A percentile compares a stretch with the other conserved stretches of the same genome.
phyloP scores from a whole-genome alignment of 2,888 invertebrate species.

The Orthosia gothica region DNA sequence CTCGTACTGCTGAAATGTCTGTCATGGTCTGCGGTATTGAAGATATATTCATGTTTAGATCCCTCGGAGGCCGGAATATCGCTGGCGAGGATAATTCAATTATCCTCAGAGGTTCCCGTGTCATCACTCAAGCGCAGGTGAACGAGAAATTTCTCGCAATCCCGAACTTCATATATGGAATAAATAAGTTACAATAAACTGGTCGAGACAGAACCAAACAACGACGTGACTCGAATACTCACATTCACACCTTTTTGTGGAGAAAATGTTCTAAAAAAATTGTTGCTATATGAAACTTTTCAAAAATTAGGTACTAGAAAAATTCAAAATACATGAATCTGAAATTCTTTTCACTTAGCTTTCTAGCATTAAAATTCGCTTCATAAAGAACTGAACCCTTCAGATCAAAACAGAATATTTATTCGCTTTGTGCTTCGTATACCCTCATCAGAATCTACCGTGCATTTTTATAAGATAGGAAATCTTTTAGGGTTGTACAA shows the following conservation, averaged over 20 bases:
- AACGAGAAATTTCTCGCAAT: slow-evolving; percentile 48
- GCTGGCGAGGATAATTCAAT: slow-evolving; percentile 77
- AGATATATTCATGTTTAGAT: slow-evolving; percentile 67
- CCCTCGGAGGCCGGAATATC: too few relatives aligned
- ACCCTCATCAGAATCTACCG: neutral
- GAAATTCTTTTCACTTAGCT: slow-evolving; percentile 7
- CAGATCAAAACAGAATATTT: slow-evolving; percentile 14
- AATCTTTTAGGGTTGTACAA: neutral
- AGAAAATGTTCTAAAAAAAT: slow-evolving; percentile 3
- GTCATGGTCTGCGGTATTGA: neutral
- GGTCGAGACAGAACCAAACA: slow-evolving; percentile 36
- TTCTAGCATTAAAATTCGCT: neutral
- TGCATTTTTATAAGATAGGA: slow-evolving; percentile 4
- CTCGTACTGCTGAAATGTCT: too few relatives aligned
- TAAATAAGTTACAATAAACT: slow-evolving; percentile 57
- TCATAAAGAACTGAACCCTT: neutral
- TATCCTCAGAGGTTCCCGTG: slow-evolving; percentile 75
- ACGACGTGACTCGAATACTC: slow-evolving; percentile 43
- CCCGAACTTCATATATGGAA: slow-evolving; percentile 48
- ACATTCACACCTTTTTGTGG: slow-evolving; percentile 5
- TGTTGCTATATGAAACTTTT: slow-evolving; percentile 8
- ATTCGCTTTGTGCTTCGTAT: slow-evolving; percentile 21
- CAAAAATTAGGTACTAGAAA: slow-evolving; percentile 16
- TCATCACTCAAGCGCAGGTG: slow-evolving; percentile 82
- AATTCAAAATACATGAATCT: slow-evolving; percentile 9